These are phyloP conservation scores for Drosophila triauraria DNA, from an alignment of 1,140 invertebrate species.

Conservation along the genomic window DNA sequence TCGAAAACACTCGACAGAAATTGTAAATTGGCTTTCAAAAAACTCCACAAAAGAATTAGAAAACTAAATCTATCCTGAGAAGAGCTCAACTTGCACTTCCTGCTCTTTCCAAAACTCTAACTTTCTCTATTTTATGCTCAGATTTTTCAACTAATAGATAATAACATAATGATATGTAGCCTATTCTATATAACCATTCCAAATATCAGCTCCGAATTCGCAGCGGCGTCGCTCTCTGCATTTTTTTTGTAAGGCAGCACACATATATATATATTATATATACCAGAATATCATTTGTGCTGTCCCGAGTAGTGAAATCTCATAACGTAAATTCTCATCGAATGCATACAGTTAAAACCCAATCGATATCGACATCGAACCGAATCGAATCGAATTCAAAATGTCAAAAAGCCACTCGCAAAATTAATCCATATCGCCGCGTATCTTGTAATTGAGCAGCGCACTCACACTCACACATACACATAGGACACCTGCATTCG, in stretches of 20 bases:
- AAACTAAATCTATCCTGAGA: conserved; percentile 9
- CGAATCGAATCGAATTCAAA: conserved; percentile 48
- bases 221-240: conserved; percentile 32
- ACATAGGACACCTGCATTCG: conserved; percentile 29
- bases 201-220: conserved; percentile 21
- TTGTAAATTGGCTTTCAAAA: conserved; percentile 54
- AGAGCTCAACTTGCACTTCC: conserved; percentile 72
- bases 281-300: conserved; percentile 74
- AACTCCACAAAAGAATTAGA: conserved; percentile 29
- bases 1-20: conserved; percentile 15
- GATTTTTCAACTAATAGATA: conserved; percentile 25
- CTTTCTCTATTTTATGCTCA: conserved; percentile 41
- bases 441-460: conserved; percentile 60
- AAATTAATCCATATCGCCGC: conserved; percentile 62
- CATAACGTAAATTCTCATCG: conserved; percentile 85
- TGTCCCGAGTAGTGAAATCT: conserved; percentile 83
- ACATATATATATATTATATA: conserved; percentile 48
- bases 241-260: conserved; percentile 52
- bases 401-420: conserved; percentile 51
- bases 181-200: conserved; percentile 28
- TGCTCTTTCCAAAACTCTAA: conserved; percentile 47
- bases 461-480: conserved; percentile 37
- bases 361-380: conserved; percentile 40
- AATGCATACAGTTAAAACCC: conserved; percentile 65
- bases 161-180: conserved; percentile 28